These are phyloP conservation scores for Apostichopus parvimensis DNA, from an alignment of 35 echinoderm and acorn worm genomes.

Conservation along the genomic window DNA sequence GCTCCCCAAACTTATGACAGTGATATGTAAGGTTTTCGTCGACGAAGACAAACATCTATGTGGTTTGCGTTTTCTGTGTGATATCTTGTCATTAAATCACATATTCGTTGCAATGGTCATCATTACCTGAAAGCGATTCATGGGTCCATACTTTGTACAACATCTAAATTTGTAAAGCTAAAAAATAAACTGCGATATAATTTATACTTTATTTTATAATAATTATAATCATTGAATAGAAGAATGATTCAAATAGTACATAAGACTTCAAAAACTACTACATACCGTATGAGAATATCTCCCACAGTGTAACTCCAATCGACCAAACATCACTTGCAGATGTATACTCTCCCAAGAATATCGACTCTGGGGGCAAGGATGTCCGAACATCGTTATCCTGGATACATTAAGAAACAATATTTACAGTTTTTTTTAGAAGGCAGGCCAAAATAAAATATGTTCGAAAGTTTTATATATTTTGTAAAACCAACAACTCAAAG, in stretches of 20 bases:
- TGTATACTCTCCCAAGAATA: neutral
- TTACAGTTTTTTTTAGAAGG: too few species aligned
- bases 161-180: neutral
- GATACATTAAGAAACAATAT: too few species aligned
- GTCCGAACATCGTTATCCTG: neutral
- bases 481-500: too few species aligned
- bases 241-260: neutral
- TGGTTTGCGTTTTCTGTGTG: too few species aligned
- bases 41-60: too few species aligned
- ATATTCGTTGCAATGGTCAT: neutral
- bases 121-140: neutral
- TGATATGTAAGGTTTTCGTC: too few species aligned
- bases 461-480: too few species aligned
- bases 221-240: neutral
- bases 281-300: constrained; percentile 44
- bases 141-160: neutral
- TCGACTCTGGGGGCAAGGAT: neutral
- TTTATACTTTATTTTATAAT: neutral
- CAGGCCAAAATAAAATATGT: too few species aligned
- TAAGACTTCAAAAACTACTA: neutral
- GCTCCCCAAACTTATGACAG: too few species aligned
- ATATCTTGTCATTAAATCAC: neutral
- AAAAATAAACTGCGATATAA: neutral
- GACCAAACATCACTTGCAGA: constrained; percentile 39
- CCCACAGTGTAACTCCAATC: constrained; percentile 23